Evolutionary conservation across 2,113 vertebrate genomes (phyloP).

Genomic region (Asarcornis scutulata): DNA sequence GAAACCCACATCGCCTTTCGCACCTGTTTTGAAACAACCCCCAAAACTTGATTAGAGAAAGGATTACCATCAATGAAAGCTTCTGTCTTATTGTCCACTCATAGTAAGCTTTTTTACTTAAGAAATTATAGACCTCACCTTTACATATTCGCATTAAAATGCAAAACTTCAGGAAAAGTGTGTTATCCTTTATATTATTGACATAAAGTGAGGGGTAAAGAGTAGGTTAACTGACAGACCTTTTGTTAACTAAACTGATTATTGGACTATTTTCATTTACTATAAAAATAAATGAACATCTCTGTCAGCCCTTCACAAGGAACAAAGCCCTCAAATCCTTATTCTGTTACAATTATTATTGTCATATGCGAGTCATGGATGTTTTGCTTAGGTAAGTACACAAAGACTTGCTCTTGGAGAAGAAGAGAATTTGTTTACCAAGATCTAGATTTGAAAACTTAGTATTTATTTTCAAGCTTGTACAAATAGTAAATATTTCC

Average conservation of each 20-base stretch:
- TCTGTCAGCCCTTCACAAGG: not conserved
- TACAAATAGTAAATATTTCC: not conserved
- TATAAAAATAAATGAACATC: not conserved
- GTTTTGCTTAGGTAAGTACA: not conserved
- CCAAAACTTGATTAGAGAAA: slow-evolving; percentile 1
- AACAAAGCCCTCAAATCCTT: not conserved
- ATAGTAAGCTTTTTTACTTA: not conserved
- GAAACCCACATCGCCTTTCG: slow-evolving; percentile 87
- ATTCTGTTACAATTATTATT: not conserved
- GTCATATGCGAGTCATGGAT: not conserved
- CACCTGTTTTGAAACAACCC: slow-evolving; percentile 75
- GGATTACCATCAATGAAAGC: not conserved
- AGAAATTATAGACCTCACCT: not conserved
- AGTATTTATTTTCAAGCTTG: not conserved
- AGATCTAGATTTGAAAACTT: not conserved
- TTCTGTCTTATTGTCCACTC: not conserved
- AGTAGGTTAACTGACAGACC: not conserved
- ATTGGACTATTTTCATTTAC: not conserved
- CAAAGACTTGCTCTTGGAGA: not conserved
- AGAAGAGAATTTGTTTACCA: not conserved
- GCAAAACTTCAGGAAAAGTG: not conserved
- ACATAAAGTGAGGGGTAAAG: not conserved
- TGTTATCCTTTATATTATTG: not conserved
- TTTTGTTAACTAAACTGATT: not conserved
- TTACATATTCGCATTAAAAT: not conserved